phyloP scores from a whole-genome alignment of 2,888 invertebrate species.

The Asteroscopus sphinx region DNA sequence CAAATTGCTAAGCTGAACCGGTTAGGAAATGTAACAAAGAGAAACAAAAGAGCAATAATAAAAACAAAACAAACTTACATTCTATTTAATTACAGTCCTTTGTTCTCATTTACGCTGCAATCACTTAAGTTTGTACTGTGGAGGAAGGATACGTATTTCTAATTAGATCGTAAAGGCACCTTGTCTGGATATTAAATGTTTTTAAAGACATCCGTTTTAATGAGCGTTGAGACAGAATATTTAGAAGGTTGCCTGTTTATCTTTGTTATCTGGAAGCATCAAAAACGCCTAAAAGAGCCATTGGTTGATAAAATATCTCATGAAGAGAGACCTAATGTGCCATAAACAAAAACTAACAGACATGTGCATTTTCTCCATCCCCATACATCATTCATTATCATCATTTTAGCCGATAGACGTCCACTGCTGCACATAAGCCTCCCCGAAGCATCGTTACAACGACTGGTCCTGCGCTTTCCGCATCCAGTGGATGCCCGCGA shows the following conservation, averaged over 20 bases:
- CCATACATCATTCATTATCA: too few species aligned
- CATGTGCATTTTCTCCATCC: too few species aligned
- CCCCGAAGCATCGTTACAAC: too few species aligned
- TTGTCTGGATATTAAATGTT: slow-evolving; percentile 20
- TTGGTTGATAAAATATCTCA: too few species aligned
- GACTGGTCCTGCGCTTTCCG: too few species aligned
- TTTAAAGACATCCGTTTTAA: slow-evolving; percentile 11
- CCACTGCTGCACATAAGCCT: too few species aligned
- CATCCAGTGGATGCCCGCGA: too few species aligned
- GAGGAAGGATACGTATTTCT: slow-evolving; percentile 27
- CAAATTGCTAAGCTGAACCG: slow-evolving; percentile 23
- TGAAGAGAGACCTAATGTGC: too few species aligned
- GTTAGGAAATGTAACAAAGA: slow-evolving; percentile 23
- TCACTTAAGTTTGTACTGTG: slow-evolving; percentile 28
- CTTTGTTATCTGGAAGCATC: too few species aligned
- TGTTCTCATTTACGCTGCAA: slow-evolving; percentile 39
- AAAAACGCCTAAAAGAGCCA: too few species aligned
- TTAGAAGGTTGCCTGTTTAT: not conserved
- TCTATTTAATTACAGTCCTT: slow-evolving; percentile 40
- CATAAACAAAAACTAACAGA: too few species aligned
- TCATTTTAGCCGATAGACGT: too few species aligned
- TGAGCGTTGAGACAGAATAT: not conserved
- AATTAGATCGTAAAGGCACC: slow-evolving; percentile 32
- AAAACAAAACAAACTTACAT: slow-evolving; percentile 35
- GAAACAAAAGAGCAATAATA: slow-evolving; percentile 33